Evolutionary conservation across 1,140 invertebrate species (phyloP).

Genomic region (Sarcophaga bullata): DNA sequence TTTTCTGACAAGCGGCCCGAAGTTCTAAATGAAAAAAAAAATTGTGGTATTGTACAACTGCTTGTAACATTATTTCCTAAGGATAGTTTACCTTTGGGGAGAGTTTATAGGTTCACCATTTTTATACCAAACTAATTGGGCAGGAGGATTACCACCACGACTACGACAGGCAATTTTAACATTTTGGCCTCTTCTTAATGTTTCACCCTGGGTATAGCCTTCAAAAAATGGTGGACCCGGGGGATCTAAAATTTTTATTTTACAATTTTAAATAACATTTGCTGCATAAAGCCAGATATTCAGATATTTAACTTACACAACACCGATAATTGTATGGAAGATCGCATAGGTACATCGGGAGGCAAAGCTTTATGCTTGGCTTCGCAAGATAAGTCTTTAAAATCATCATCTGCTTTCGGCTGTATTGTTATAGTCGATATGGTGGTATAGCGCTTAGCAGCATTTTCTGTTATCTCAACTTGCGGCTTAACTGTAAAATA

Average conservation of each 20-base stretch:
- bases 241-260: slow-evolving; percentile 80
- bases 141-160: slow-evolving; percentile 94
- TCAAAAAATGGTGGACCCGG: slow-evolving; percentile 92
- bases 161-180: slow-evolving; percentile 90
- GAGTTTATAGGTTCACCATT: slow-evolving; percentile 75
- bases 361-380: slow-evolving; percentile 85
- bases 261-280: background rate
- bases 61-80: background rate
- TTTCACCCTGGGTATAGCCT: slow-evolving; percentile 89
- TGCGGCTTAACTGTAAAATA: slow-evolving; percentile 68
- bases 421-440: slow-evolving; percentile 73
- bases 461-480: slow-evolving; percentile 68
- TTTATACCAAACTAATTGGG: slow-evolving; percentile 93
- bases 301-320: slow-evolving; percentile 86
- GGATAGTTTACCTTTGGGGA: slow-evolving; percentile 59
- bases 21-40: slow-evolving; percentile 63
- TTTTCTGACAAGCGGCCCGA: slow-evolving; percentile 84
- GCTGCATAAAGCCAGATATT: background rate
- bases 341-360: slow-evolving; percentile 78
- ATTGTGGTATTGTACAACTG: background rate
- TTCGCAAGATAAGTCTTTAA: slow-evolving; percentile 88
- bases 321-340: slow-evolving; percentile 85
- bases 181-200: slow-evolving; percentile 85
- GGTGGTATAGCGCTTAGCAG: slow-evolving; percentile 66
- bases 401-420: slow-evolving; percentile 87